phyloP scores from a whole-genome alignment of 2,113 vertebrate species.

The Nothobranchius kuhntae region DNA sequence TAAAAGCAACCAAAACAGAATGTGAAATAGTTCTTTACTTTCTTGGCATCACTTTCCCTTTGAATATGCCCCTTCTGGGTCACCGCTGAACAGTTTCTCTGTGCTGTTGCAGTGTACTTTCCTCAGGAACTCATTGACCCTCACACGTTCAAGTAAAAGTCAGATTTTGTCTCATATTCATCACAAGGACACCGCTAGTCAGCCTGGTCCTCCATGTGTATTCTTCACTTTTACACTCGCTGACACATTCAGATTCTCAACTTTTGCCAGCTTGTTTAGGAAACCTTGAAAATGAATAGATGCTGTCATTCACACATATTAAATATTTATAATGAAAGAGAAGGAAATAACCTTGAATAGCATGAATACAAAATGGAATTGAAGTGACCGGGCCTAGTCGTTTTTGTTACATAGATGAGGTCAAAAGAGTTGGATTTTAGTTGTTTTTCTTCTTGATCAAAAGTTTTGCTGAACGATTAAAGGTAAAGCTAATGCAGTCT shows the following conservation, averaged over 20 bases:
- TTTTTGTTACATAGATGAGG: not conserved
- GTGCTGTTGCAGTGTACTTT: too few species aligned
- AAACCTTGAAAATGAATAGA: slow-evolving; percentile 19
- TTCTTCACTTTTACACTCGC: not conserved
- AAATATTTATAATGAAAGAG: not conserved
- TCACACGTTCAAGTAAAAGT: not conserved
- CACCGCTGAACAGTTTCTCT: too few species aligned
- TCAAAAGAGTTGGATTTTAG: not conserved
- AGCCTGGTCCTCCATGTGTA: slow-evolving; percentile 22
- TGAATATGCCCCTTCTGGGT: too few species aligned
- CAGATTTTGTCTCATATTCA: slow-evolving; percentile 40
- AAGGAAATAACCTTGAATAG: slow-evolving; percentile 6
- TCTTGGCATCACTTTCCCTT: too few species aligned
- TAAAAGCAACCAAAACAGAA: too few species aligned
- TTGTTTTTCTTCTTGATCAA: too few species aligned
- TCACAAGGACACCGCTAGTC: slow-evolving; percentile 41
- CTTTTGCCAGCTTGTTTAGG: not conserved
- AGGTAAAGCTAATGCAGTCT: too few species aligned
- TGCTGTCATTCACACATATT: slow-evolving; percentile 37
- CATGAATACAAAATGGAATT: slow-evolving; percentile 7
- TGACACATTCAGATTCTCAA: not conserved
- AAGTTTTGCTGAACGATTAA: too few species aligned
- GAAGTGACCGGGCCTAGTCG: not conserved
- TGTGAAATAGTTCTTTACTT: too few species aligned
- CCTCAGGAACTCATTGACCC: too few species aligned